Conservation (phyloP, 35 echinoderm and acorn worm species). For the Apostichopus californicus region DNA sequence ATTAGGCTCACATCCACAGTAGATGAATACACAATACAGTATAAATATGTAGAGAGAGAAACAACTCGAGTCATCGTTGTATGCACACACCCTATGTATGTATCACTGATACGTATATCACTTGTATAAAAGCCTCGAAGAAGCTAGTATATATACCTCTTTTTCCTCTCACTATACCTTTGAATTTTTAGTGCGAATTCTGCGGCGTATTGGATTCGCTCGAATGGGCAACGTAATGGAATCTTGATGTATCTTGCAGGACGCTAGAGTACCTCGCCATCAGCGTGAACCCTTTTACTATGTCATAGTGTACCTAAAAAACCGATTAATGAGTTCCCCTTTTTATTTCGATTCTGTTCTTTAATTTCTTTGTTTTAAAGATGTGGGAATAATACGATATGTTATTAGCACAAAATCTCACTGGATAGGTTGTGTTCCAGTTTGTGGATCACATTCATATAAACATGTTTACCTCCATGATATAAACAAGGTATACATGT, state of each 20-base stretch:
- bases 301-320: not conserved
- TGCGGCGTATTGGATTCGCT: slow-evolving; percentile 26
- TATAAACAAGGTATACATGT: too few species aligned
- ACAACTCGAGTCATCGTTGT: not conserved
- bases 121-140: too few species aligned
- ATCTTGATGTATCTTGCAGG: slow-evolving; percentile 8
- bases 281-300: not conserved
- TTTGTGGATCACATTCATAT: too few species aligned
- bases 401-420: too few species aligned
- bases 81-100: not conserved
- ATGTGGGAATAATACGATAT: too few species aligned
- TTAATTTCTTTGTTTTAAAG: too few species aligned
- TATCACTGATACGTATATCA: not conserved
- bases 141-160: not conserved
- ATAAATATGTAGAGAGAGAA: not conserved
- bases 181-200: slow-evolving; percentile 38
- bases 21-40: not conserved
- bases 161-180: not conserved
- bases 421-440: too few species aligned
- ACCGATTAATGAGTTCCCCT: too few species aligned
- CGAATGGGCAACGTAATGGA: slow-evolving; percentile 49
- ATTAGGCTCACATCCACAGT: not conserved
- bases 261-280: not conserved
- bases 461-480: too few species aligned
- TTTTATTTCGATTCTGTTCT: too few species aligned